Base-by-base conservation (phyloP, 2,797 vertebrate species). In the Myiotriccus ornatus region DNA sequence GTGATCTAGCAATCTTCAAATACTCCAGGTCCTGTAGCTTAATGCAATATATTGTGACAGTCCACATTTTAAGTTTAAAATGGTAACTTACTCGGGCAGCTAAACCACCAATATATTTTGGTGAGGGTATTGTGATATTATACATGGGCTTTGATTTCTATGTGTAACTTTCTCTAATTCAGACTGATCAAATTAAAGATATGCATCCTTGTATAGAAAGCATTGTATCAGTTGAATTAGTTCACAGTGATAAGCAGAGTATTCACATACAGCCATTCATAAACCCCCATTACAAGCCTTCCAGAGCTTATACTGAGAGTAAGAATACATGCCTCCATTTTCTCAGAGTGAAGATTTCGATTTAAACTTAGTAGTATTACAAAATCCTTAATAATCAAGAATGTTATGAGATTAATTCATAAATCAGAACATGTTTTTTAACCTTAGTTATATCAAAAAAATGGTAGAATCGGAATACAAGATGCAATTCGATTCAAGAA, bases 361-460 rank as follows among this genome's bases (percentile, higher is more conserved):
- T 94, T 96, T 94, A 91, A 94, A 97, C 79, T 90, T 93, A 90
- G 87, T 96, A 96, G 76, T 82, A 55, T 10, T 82, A 84, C 41
- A 82, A 95, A 95, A 91, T 87, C 70, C 63, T 90, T 64, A 95
- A 82, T 95, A 63, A 96, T 91, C 44, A 87, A 52, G n/a, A 35
- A 62, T 50, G 3, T 24, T 59, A 32, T 65, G 68, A 82, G 57
- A 84, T 35, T 81, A 63, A 86, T 59, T 74, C 3, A 32, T 17
- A 84, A 84, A 8, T 43, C 8, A 89, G 63, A 94, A 89, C 47
- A 84, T 39, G 83, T 85, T 92, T 92, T 79, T 82, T 83, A 81
- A 95, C 70, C 75, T 77, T 57, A 63, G 60, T 89, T 82, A 92
- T 93, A 86, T 91, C 22, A 14, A 4, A 1, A 1, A 84, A 90